Evolutionary conservation across 2,797 vertebrate genomes (phyloP).

Genomic region (Sebastes iracundus): DNA sequence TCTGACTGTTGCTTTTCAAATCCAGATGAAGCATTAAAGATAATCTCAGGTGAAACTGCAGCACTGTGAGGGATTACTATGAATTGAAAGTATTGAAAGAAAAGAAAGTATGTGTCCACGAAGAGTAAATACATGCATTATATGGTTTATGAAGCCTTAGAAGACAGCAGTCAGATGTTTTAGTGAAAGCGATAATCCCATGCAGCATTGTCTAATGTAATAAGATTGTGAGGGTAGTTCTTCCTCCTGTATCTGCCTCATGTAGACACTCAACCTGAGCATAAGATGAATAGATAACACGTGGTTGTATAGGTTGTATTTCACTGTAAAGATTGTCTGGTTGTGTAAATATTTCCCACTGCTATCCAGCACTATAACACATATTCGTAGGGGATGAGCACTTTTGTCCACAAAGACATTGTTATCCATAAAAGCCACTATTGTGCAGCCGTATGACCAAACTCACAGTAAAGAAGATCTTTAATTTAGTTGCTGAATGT

Average conservation of each 20-base stretch:
- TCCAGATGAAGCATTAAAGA: background rate
- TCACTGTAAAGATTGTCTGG: background rate
- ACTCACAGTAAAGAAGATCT: background rate
- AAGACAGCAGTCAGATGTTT: slow-evolving; percentile 5
- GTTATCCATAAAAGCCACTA: background rate
- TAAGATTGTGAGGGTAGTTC: background rate
- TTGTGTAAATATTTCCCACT: slow-evolving; percentile 8
- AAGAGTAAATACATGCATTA: background rate
- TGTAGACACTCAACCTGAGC: background rate
- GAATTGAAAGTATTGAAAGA: background rate
- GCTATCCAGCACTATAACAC: background rate
- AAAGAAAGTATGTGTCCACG: background rate
- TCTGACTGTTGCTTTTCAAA: background rate
- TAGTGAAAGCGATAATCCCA: background rate
- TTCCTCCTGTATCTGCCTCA: slow-evolving; percentile 17
- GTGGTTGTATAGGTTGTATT: slow-evolving; percentile 1
- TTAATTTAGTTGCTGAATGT: background rate
- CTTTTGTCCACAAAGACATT: background rate
- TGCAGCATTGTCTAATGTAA: background rate
- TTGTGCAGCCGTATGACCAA: background rate
- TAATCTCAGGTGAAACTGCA: background rate
- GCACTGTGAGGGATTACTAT: background rate
- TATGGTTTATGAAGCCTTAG: background rate
- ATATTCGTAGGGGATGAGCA: background rate
- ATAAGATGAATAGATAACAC: slow-evolving; percentile 28